A percentile compares a stretch with the other conserved stretches of the same genome.
Conservation (phyloP, 2,113 vertebrate genomes). For the Solea senegalensis region DNA sequence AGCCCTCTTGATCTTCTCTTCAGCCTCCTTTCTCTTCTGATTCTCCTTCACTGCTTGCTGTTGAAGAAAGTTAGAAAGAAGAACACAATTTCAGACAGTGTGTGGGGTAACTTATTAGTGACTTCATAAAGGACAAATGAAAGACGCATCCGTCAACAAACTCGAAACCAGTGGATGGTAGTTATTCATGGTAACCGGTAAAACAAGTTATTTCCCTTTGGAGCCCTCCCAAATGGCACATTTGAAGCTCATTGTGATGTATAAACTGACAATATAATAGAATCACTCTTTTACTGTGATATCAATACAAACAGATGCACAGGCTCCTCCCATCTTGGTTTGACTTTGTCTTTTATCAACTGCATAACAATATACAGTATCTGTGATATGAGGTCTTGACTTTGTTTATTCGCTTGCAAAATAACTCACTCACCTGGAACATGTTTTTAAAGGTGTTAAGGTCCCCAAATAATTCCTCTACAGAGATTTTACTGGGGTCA, state of each 20-base stretch:
- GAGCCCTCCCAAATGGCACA: slow-evolving; percentile 6
- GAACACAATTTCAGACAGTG: not conserved
- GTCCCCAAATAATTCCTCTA: slow-evolving; percentile 88
- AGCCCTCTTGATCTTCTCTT: slow-evolving; percentile 85
- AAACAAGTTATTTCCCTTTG: slow-evolving; percentile 32
- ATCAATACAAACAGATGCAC: slow-evolving; percentile 50
- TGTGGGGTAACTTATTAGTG: not conserved
- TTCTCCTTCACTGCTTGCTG: slow-evolving; percentile 89
- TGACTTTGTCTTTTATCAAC: slow-evolving; percentile 12
- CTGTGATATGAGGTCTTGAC: not conserved
- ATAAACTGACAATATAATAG: slow-evolving; percentile 43
- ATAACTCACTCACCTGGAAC: slow-evolving; percentile 82
- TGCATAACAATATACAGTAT: not conserved
- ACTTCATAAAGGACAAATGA: not conserved
- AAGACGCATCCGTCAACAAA: slow-evolving; percentile 12
- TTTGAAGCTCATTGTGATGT: slow-evolving; percentile 25
- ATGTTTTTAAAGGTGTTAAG: slow-evolving; percentile 88
- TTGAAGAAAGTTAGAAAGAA: not conserved
- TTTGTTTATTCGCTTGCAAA: slow-evolving; percentile 9
- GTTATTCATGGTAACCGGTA: slow-evolving; percentile 28
- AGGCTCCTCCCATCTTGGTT: not conserved
- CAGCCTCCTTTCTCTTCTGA: slow-evolving; percentile 84
- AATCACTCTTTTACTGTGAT: slow-evolving; percentile 32
- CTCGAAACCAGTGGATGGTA: slow-evolving; percentile 20
- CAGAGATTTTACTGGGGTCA: slow-evolving; percentile 81